Percentiles rank a stretch among this genome's conserved stretches.
Conservation (phyloP, 2,888 invertebrate species). For the Lomographa bimaculata region DNA sequence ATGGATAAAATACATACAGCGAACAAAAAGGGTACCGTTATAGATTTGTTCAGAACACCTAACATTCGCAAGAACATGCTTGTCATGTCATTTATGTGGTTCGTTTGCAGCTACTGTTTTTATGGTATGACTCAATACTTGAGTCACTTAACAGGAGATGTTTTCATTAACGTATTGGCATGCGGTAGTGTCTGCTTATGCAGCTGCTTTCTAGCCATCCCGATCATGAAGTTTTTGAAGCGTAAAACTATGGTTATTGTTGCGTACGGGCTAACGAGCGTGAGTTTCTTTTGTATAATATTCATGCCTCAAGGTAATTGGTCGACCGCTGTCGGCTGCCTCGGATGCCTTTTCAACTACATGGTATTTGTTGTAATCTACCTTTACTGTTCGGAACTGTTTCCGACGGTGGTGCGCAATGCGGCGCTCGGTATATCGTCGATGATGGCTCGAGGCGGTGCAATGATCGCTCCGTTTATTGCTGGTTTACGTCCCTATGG, state of each 20-base stretch:
- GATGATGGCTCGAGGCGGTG: slow-evolving; percentile 92
- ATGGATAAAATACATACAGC: slow-evolving; percentile 42
- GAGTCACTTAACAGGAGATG: slow-evolving; percentile 88
- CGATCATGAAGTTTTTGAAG: slow-evolving; percentile 85
- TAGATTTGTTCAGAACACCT: slow-evolving; percentile 87
- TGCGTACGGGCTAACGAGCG: slow-evolving; percentile 82
- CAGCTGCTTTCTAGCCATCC: slow-evolving; percentile 84
- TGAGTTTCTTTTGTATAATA: slow-evolving; percentile 85
- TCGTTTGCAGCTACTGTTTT: slow-evolving; percentile 88
- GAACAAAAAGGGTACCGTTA: slow-evolving; percentile 65
- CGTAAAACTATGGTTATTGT: slow-evolving; percentile 85
- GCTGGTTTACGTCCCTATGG: slow-evolving; percentile 81
- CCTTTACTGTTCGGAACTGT: slow-evolving; percentile 92
- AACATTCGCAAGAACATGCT: slow-evolving; percentile 87
- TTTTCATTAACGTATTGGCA: slow-evolving; percentile 90
- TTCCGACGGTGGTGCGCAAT: slow-evolving; percentile 94
- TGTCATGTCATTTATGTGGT: slow-evolving; percentile 89
- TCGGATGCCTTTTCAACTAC: slow-evolving; percentile 90
- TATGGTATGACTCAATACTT: slow-evolving; percentile 93
- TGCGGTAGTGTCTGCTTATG: slow-evolving; percentile 85
- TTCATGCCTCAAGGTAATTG: slow-evolving; percentile 69
- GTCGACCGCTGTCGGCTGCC: slow-evolving; percentile 85
- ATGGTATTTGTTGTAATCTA: slow-evolving; percentile 92
- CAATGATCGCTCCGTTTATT: slow-evolving; percentile 92
- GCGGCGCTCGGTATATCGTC: slow-evolving; percentile 93